These are phyloP conservation scores for Electrona antarctica DNA, from an alignment of 2,113 vertebrate species.

Conservation along the genomic window DNA sequence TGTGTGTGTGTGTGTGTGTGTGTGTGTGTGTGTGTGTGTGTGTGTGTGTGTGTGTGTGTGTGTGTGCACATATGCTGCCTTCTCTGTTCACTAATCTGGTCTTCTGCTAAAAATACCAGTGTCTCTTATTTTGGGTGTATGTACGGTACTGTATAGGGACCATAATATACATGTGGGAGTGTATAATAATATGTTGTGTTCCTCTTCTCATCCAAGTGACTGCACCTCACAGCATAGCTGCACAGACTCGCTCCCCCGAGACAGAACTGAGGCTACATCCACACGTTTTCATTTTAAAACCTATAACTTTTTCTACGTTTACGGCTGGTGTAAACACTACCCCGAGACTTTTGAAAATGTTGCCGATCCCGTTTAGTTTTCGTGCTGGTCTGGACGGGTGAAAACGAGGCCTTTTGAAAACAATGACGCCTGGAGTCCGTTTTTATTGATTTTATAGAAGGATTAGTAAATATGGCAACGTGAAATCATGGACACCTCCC, in stretches of 20 bases:
- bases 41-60: neutral
- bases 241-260: neutral
- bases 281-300: no score
- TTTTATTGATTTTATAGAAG: no score
- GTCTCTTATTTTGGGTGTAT: constrained; percentile 48
- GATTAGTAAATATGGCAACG: no score
- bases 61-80: neutral
- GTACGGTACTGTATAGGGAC: constrained; percentile 11
- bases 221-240: constrained; percentile 18
- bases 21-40: no score
- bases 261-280: neutral
- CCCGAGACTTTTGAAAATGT: no score
- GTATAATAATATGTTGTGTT: constrained; percentile 58
- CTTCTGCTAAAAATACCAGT: constrained; percentile 41
- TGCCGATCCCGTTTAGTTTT: no score
- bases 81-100: constrained; percentile 14
- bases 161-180: constrained; percentile 43
- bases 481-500: no score
- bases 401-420: no score
- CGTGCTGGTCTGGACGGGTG: no score
- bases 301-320: no score
- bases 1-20: constrained; percentile 8
- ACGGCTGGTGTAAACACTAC: no score
- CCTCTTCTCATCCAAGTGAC: constrained; percentile 27
- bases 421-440: no score